Percentiles rank a stretch among this genome's conserved stretches.
Evolutionary conservation across 2,888 invertebrate genomes (phyloP).

Genomic region (Cyrtodaria siliqua): DNA sequence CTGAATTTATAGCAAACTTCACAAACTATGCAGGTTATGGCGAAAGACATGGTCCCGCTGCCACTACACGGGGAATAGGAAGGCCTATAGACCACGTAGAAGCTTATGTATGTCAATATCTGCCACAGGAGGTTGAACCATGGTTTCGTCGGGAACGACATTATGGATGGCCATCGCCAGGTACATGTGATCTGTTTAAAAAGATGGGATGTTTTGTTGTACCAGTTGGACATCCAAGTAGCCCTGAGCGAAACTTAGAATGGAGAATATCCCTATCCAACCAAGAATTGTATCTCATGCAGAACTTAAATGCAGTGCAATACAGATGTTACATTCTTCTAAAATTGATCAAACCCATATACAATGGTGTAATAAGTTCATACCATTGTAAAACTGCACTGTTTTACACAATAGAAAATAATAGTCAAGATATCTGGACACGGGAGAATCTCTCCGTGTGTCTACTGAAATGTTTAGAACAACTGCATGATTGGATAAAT

Average conservation of each 20-base stretch:
- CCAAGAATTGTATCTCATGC: conserved; percentile 26
- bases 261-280: conserved; percentile 34
- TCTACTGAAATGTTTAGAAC: neutral
- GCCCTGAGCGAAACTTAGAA: conserved; percentile 6
- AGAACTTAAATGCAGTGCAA: conserved; percentile 21
- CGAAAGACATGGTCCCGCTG: conserved; percentile 23
- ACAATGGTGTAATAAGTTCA: conserved; percentile 7
- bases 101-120: neutral
- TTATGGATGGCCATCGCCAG: conserved; percentile 8
- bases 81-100: neutral
- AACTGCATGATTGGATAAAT: conserved; percentile 3
- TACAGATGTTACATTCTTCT: conserved; percentile 33
- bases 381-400: conserved; percentile 24
- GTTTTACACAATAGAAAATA: conserved; percentile 5
- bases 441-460: neutral
- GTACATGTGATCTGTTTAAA: neutral
- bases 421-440: neutral
- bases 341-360: conserved; percentile 20
- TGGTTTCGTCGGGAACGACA: neutral
- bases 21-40: too few species aligned
- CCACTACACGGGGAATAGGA: neutral
- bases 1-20: too few species aligned
- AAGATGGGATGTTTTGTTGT: conserved; percentile 12
- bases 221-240: conserved; percentile 13
- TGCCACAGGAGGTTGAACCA: neutral